Evolutionary conservation across 35 echinoderm and acorn worm species (phyloP).

Genomic region (Strongylocentrotus purpuratus): DNA sequence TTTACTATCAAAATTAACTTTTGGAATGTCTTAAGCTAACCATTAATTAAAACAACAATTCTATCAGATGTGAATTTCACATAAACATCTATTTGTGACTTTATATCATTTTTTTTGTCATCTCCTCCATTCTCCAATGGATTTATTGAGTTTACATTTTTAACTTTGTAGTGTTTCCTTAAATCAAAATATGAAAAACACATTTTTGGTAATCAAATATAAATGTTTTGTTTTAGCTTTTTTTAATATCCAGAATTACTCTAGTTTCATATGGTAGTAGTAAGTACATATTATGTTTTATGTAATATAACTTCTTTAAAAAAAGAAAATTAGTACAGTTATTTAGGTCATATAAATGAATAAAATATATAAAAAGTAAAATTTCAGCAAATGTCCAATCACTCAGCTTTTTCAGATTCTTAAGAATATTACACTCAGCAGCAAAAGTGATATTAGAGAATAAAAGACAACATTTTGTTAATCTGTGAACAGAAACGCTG

Average conservation of each 20-base stretch:
- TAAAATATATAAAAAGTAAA: neutral
- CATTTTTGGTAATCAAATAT: too few relatives aligned
- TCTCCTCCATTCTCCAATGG: too few relatives aligned
- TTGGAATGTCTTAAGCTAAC: neutral
- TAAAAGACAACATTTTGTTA: neutral
- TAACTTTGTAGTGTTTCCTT: too few relatives aligned
- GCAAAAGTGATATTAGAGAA: neutral
- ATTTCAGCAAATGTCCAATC: neutral
- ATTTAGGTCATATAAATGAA: neutral
- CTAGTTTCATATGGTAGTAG: neutral
- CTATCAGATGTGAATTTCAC: too few relatives aligned
- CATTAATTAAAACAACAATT: too few relatives aligned
- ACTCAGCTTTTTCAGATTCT: neutral
- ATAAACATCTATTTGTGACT: too few relatives aligned
- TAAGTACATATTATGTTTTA: neutral
- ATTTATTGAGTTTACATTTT: too few relatives aligned
- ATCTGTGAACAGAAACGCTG: neutral
- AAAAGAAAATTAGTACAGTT: too few relatives aligned
- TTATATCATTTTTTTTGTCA: too few relatives aligned
- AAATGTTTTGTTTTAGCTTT: too few relatives aligned
- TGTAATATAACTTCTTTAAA: neutral
- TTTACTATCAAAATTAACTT: neutral
- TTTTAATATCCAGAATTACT: too few relatives aligned
- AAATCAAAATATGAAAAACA: too few relatives aligned
- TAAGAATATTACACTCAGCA: neutral